Conservation (phyloP, 2,888 invertebrate species). For the Pristionchus arcanus region DNA sequence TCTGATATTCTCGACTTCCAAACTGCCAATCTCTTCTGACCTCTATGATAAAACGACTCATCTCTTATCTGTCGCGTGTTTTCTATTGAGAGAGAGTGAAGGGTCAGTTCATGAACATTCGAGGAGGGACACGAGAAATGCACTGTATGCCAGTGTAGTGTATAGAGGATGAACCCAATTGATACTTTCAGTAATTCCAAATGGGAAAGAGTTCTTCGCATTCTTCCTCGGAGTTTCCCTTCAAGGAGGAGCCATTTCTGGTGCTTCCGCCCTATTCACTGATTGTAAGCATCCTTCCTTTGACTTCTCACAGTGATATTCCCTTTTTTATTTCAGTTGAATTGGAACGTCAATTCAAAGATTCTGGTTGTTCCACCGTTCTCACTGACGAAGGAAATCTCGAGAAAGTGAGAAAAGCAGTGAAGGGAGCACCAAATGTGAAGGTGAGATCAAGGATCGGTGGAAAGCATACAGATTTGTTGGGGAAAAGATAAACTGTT, state of each 20-base stretch:
- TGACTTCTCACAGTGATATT: constrained; percentile 62
- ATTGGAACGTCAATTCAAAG: constrained; percentile 67
- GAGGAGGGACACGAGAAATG: constrained; percentile 15
- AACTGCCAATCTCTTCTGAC: background rate
- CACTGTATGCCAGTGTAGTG: background rate
- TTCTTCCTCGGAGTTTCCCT: constrained; percentile 66
- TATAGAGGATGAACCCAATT: background rate
- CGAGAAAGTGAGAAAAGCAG: constrained; percentile 64
- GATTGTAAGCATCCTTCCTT: constrained; percentile 68
- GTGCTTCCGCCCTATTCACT: constrained; percentile 72
- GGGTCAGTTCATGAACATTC: background rate
- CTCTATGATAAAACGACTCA: background rate
- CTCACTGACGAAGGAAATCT: constrained; percentile 63
- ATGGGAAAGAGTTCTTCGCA: constrained; percentile 65
- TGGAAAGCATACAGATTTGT: no score
- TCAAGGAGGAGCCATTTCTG: constrained; percentile 64
- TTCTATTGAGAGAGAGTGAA: constrained; percentile 1
- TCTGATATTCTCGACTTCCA: background rate
- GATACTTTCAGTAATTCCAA: constrained; percentile 61
- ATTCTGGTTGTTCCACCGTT: constrained; percentile 61
- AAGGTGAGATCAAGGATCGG: background rate
- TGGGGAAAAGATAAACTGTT: constrained; percentile 4
- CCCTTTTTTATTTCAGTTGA: constrained; percentile 59
- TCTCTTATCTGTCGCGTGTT: background rate
- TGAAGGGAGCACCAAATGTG: background rate